Conservation (phyloP, 2,113 vertebrate species). For the Dermatemys mawii region DNA sequence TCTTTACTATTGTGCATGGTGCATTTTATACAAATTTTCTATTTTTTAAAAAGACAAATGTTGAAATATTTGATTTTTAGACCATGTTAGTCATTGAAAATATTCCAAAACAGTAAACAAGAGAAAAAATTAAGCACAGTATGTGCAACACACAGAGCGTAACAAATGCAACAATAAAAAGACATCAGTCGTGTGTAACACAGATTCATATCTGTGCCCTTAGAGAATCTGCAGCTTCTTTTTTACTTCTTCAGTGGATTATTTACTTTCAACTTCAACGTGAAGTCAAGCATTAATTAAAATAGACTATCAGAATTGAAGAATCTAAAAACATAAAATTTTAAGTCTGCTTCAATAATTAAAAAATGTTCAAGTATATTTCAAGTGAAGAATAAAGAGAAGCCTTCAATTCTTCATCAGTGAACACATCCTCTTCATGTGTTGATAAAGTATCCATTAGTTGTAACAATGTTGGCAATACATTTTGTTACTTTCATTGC, state of each 20-base stretch:
- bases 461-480: background rate
- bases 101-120: background rate
- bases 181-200: background rate
- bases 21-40: background rate
- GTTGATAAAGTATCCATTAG: background rate
- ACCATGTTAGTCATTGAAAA: background rate
- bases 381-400: background rate
- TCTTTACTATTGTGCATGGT: background rate
- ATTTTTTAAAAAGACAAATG: background rate
- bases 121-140: rapidly evolving
- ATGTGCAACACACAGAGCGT: background rate
- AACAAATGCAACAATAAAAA: background rate
- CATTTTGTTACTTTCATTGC: constrained; percentile 21
- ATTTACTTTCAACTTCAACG: constrained; percentile 41
- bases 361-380: background rate
- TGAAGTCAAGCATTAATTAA: constrained; percentile 19
- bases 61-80: background rate
- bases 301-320: constrained; percentile 37
- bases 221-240: background rate
- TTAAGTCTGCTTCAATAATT: constrained; percentile 6
- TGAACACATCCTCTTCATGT: background rate
- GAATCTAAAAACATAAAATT: constrained; percentile 15
- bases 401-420: background rate
- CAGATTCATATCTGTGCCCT: background rate
- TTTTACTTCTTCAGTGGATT: background rate